Percentiles rank a stretch among this genome's conserved stretches.
Evolutionary conservation across 1,140 invertebrate species (phyloP).

Genomic region (Vanessa atalanta): DNA sequence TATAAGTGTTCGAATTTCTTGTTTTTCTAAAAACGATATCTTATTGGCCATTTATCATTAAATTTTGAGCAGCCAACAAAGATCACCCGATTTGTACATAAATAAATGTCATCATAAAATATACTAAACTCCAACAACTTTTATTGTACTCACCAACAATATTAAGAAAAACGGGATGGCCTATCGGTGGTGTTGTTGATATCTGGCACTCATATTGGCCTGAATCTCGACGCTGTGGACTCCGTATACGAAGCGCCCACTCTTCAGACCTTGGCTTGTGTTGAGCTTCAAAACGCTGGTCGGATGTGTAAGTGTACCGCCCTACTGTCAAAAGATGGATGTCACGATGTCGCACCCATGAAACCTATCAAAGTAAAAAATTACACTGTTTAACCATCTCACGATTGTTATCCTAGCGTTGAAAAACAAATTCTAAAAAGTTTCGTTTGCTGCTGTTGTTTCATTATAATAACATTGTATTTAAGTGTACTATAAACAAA

Average conservation of each 20-base stretch:
- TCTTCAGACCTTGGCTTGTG: constrained; percentile 87
- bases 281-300: constrained; percentile 90
- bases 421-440: no score
- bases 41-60: no score
- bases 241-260: constrained; percentile 82
- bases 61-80: no score
- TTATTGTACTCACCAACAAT: constrained; percentile 85
- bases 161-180: constrained; percentile 85
- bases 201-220: constrained; percentile 91
- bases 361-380: constrained; percentile 83
- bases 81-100: no score
- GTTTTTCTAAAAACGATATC: no score
- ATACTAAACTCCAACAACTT: no score
- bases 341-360: constrained; percentile 92
- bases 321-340: constrained; percentile 93
- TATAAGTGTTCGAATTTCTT: no score
- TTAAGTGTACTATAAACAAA: no score
- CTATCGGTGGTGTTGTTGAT: constrained; percentile 88
- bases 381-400: not conserved
- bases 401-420: not conserved
- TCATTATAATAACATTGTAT: no score
- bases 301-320: constrained; percentile 92
- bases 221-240: constrained; percentile 85
- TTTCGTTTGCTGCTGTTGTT: no score
- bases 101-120: no score